These are phyloP conservation scores for Gnatocerus cornutus DNA, from an alignment of 2,888 invertebrate species.

Conservation along the genomic window DNA sequence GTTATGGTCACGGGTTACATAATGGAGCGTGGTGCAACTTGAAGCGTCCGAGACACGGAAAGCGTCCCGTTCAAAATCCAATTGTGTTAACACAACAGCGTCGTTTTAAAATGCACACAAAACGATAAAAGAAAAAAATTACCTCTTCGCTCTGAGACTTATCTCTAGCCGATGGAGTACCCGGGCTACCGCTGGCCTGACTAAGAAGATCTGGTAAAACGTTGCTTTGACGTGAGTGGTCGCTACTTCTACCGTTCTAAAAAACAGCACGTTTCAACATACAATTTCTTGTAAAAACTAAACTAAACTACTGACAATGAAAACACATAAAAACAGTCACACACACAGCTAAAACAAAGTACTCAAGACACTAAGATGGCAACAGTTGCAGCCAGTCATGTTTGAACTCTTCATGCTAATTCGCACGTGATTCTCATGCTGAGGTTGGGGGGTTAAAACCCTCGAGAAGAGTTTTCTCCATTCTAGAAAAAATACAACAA, in stretches of 20 bases:
- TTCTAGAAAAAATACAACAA: slow-evolving; percentile 41
- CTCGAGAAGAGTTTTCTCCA: slow-evolving; percentile 20
- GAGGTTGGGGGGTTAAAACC: too few relatives aligned
- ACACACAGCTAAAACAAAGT: slow-evolving; percentile 56
- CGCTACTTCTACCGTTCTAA: slow-evolving; percentile 71
- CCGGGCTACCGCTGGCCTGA: slow-evolving; percentile 85
- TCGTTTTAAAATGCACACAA: slow-evolving; percentile 35
- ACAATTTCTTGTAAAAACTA: slow-evolving; percentile 7
- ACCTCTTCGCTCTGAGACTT: slow-evolving; percentile 98
- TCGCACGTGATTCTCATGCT: slow-evolving; percentile 60
- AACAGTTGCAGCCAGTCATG: slow-evolving; percentile 69
- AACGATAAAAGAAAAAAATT: slow-evolving; percentile 53
- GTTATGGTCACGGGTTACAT: slow-evolving; percentile 24
- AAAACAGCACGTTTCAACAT: slow-evolving; percentile 46
- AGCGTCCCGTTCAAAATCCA: slow-evolving; percentile 1
- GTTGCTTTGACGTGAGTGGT: slow-evolving; percentile 88
- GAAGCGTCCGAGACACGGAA: slow-evolving; percentile 8
- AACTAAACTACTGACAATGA: slow-evolving; percentile 12
- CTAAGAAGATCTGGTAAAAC: slow-evolving; percentile 97
- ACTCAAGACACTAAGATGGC: slow-evolving; percentile 63
- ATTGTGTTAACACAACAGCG: slow-evolving; percentile 44
- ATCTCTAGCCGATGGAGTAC: slow-evolving; percentile 90
- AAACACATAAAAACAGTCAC: slow-evolving; percentile 41
- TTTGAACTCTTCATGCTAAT: slow-evolving; percentile 64
- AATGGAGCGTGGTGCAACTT: slow-evolving; percentile 20